Evolutionary conservation across 2,888 invertebrate species (phyloP), one percentile per base, ranked within the genome.

Genomic region (Cheilosia vernalis): DNA sequence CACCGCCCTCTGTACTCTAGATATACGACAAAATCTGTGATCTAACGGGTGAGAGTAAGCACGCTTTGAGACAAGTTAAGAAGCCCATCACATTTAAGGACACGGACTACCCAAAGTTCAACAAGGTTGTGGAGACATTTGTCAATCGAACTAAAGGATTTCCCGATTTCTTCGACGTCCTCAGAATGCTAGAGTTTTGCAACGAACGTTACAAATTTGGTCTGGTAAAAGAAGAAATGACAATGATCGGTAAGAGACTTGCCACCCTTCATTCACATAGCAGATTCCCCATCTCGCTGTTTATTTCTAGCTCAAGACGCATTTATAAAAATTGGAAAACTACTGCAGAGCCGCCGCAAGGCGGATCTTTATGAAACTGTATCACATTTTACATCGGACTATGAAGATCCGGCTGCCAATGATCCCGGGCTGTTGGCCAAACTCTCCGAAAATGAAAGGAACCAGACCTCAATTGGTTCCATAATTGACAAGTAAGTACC

Each of bases 291-390:
- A 4, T 42, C 24, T 2, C n/a, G 3, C 27, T 15, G 40, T 69
- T 74, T 85, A 7, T 10, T 88, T 88, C 24, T 90, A 94, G 95
- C 95, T 4, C 93, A 94, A 87, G 94, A 94, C 88, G 93, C 95
- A 21, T 96, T 96, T 88, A 92, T 93, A 49, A 94, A 95, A 89
- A 94, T 95, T 85, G 96, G 95, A 0, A 94, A 93, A 86, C 93
- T 94, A 88, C 90, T 96, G 49, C 95, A 96, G 92, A 92, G 93
- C 47, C 92, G 95, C 10, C 93, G 96, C 56, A 94, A 94, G 88
- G 93, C 94, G 87, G 95, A 95, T 90, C 93, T 95, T 89, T 94
- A 94, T 92, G 93, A 94, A 87, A 90, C 93, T 83, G 94, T 94
- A 4, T 93, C 92, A 13, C 94, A 94, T 74, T 93, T 94, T 84